phyloP scores from a whole-genome alignment of 35 echinoderm and acorn worm genomes.

The Acanthaster planci region DNA sequence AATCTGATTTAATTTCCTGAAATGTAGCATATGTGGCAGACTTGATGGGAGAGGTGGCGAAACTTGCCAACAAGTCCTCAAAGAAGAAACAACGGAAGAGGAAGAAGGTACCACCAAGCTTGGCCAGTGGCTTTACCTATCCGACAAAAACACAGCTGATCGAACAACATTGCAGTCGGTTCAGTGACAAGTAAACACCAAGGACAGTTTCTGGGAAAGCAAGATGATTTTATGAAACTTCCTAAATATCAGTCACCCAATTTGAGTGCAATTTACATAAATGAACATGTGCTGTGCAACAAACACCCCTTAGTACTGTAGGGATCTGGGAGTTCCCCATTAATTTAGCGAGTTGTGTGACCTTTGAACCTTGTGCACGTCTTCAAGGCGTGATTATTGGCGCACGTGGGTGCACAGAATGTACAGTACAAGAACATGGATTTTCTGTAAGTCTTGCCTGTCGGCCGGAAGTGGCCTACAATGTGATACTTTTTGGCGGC shows the following conservation, averaged over 20 bases:
- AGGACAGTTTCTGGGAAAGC: neutral
- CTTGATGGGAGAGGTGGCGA: no score
- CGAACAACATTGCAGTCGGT: neutral
- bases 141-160: neutral
- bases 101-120: conserved; percentile 28
- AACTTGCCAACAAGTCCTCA: no score
- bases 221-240: neutral
- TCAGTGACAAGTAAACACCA: neutral
- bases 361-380: no score
- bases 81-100: no score
- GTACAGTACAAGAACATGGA: no score
- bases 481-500: no score
- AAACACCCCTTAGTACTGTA: neutral
- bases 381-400: neutral
- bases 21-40: no score
- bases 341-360: no score
- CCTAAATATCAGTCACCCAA: neutral
- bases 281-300: neutral
- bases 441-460: no score
- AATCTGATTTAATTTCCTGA: no score
- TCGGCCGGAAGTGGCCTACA: no score
- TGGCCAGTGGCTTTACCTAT: neutral
- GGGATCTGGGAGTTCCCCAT: no score
- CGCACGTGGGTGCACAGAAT: neutral
- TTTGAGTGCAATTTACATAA: neutral